Percentiles rank a stretch among this genome's conserved stretches.
phyloP scores from a whole-genome alignment of 1,140 invertebrate species.

The Drosophila melanica region DNA sequence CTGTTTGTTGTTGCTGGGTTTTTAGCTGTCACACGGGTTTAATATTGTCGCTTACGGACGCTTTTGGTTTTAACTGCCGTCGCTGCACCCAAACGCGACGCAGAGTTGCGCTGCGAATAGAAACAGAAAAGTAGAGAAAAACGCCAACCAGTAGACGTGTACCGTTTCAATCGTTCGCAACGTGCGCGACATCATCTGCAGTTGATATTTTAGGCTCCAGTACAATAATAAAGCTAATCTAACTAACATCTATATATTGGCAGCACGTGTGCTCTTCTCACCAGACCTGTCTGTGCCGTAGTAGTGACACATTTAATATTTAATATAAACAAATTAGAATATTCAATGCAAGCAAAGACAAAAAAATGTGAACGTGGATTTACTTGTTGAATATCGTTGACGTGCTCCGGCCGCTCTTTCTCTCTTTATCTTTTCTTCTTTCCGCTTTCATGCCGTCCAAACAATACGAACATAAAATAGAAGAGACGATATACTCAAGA shows the following conservation, averaged over 20 bases:
- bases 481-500: slow-evolving; percentile 18
- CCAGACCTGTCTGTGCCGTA: slow-evolving; percentile 31
- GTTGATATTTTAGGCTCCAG: neutral
- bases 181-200: slow-evolving; percentile 20
- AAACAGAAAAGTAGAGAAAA: slow-evolving; percentile 34
- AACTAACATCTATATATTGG: neutral
- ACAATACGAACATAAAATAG: slow-evolving; percentile 46
- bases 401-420: slow-evolving; percentile 4
- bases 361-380: slow-evolving; percentile 19
- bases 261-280: slow-evolving; percentile 31
- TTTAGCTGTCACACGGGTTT: slow-evolving; percentile 33
- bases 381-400: slow-evolving; percentile 61
- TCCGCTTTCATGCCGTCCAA: slow-evolving; percentile 18
- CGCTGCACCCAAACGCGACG: slow-evolving; percentile 14
- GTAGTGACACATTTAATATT: slow-evolving; percentile 51
- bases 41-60: slow-evolving; percentile 17
- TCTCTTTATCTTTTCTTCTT: neutral
- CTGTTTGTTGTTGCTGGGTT: slow-evolving; percentile 35
- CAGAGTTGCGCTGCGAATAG: slow-evolving; percentile 26
- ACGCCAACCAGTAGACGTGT: slow-evolving; percentile 64
- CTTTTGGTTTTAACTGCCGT: slow-evolving; percentile 41
- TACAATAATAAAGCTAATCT: slow-evolving; percentile 1
- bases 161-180: slow-evolving; percentile 51
- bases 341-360: slow-evolving; percentile 7
- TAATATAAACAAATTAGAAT: slow-evolving; percentile 51